A percentile compares a stretch with the other conserved stretches of the same genome.
Conservation (phyloP, 2,113 vertebrate species). For the Macheiramphus alcinus region DNA sequence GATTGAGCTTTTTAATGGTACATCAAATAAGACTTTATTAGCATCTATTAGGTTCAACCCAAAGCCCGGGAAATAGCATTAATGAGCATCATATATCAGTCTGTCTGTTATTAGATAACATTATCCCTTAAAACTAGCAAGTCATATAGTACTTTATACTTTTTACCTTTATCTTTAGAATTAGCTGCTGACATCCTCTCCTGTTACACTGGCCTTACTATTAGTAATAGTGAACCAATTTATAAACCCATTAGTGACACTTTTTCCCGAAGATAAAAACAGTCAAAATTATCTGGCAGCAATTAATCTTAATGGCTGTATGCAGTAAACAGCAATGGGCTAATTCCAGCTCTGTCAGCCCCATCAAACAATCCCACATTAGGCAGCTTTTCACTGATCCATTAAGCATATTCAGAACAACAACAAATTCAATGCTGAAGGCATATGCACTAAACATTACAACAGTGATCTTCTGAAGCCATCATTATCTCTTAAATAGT, state of each 20-base stretch:
- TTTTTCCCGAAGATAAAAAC: conserved; percentile 88
- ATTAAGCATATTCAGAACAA: conserved; percentile 92
- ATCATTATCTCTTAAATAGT: conserved; percentile 99
- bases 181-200: conserved; percentile 80
- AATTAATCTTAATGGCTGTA: conserved; percentile 93
- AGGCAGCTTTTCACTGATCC: conserved; percentile 90
- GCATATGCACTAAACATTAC: conserved; percentile 90
- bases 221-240: conserved; percentile 90
- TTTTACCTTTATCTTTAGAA: conserved; percentile 85
- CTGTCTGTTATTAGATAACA: conserved; percentile 82
- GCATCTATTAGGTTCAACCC: conserved; percentile 82
- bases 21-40: conserved; percentile 88
- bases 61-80: conserved; percentile 79
- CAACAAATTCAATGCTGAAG: conserved; percentile 90
- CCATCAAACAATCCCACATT: conserved; percentile 90
- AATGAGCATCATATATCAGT: conserved; percentile 85
- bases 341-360: conserved; percentile 88
- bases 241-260: conserved; percentile 92
- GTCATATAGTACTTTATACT: conserved; percentile 77
- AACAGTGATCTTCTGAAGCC: conserved; percentile 92
- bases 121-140: conserved; percentile 80
- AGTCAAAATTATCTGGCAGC: conserved; percentile 92
- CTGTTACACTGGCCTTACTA: conserved; percentile 82
- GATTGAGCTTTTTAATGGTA: conserved; percentile 83
- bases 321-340: conserved; percentile 92